These are phyloP conservation scores for Glyphotaelius pellucidus DNA, from an alignment of 2,888 invertebrate genomes.

Conservation along the genomic window DNA sequence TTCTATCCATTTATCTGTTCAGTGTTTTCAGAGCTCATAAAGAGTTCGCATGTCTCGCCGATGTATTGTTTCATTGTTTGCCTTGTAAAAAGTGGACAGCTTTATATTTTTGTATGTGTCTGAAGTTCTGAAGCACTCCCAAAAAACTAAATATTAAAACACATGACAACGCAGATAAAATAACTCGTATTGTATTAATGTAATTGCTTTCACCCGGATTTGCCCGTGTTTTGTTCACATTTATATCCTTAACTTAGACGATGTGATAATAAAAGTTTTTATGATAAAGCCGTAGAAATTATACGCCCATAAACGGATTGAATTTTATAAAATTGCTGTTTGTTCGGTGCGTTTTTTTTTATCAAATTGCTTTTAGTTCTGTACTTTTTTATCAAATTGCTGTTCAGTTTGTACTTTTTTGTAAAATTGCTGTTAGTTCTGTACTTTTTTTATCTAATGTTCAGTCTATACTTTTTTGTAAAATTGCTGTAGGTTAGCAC, in stretches of 20 bases:
- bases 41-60: not conserved
- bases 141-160: not conserved
- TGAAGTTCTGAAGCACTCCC: not conserved
- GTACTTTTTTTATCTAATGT: too few relatives aligned
- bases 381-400: too few relatives aligned
- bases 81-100: not conserved
- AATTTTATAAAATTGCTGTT: not conserved
- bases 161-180: not conserved
- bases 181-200: not conserved
- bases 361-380: too few relatives aligned
- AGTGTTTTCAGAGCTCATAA: not conserved
- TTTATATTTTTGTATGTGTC: not conserved
- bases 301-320: not conserved
- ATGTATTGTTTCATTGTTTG: not conserved
- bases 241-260: not conserved
- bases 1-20: not conserved
- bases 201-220: not conserved
- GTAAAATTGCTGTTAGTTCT: too few relatives aligned
- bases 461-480: too few relatives aligned
- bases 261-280: not conserved
- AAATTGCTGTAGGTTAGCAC: too few relatives aligned
- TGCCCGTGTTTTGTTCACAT: not conserved
- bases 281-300: not conserved
- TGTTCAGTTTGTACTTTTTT: too few relatives aligned
- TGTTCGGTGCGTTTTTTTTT: too few relatives aligned